phyloP scores from a whole-genome alignment of 1,140 invertebrate genomes.

The Pantala flavescens region DNA sequence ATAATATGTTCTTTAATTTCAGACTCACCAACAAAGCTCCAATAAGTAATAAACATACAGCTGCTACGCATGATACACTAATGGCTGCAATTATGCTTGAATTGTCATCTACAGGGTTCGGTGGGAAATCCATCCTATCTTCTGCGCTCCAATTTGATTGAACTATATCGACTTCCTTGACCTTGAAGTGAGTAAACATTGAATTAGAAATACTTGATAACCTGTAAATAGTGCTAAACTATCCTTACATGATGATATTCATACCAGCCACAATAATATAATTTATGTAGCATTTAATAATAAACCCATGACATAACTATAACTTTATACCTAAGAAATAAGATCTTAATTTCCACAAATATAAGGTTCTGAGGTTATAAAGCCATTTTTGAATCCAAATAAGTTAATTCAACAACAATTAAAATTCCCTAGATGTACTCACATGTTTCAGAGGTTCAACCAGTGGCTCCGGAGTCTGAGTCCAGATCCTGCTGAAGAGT shows the following conservation, averaged over 20 bases:
- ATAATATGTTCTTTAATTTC: too few species aligned
- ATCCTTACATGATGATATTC: too few species aligned
- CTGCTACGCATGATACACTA: constrained; percentile 40
- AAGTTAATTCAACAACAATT: too few species aligned
- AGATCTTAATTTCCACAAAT: too few species aligned
- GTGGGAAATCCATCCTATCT: neutral
- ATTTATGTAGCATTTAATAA: too few species aligned
- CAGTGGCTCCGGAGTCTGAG: neutral
- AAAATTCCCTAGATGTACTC: neutral
- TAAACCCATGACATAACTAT: too few species aligned
- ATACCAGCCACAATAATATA: too few species aligned
- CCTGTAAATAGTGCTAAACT: too few species aligned
- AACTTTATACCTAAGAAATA: too few species aligned
- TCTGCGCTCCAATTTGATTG: neutral
- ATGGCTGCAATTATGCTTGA: constrained; percentile 39
- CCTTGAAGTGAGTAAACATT: neutral
- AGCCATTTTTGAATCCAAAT: too few species aligned
- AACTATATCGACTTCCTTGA: neutral
- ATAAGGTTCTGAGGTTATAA: too few species aligned
- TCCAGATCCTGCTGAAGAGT: neutral
- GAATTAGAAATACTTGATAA: neutral
- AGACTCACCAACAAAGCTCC: constrained; percentile 52
- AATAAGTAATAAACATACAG: constrained; percentile 46
- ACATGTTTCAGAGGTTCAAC: neutral
- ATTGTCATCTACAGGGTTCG: neutral